Percentiles rank a stretch among this genome's conserved stretches.
phyloP scores from a whole-genome alignment of 2,797 vertebrate genomes.

The Geotria australis region DNA sequence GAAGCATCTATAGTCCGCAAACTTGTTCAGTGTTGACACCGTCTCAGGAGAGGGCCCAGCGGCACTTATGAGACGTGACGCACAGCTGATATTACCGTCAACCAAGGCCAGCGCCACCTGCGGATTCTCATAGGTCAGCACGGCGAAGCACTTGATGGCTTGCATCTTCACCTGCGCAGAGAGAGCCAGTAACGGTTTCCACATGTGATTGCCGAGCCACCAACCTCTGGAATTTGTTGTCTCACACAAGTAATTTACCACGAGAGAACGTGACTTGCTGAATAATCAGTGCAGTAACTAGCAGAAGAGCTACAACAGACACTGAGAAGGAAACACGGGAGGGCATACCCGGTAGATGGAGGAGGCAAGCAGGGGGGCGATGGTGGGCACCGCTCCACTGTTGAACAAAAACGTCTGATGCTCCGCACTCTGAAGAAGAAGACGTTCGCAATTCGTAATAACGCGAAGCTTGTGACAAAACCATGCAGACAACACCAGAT shows the following conservation, averaged over 20 bases:
- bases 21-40: no score
- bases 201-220: neutral
- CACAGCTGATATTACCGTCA: slow-evolving; percentile 28
- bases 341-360: slow-evolving; percentile 56
- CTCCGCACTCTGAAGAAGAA: slow-evolving; percentile 45
- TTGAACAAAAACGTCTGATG: slow-evolving; percentile 91
- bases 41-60: no score
- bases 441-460: no score
- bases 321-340: neutral
- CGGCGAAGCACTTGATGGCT: slow-evolving; percentile 88
- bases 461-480: no score
- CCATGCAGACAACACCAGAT: no score
- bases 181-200: neutral
- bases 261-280: no score
- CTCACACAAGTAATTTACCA: no score
- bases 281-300: no score
- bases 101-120: slow-evolving; percentile 85
- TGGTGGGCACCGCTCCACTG: slow-evolving; percentile 80
- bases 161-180: slow-evolving; percentile 67
- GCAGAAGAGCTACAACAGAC: no score
- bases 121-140: slow-evolving; percentile 84
- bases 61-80: no score
- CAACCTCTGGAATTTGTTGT: no score
- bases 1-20: no score
- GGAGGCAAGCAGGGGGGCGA: slow-evolving; percentile 59